Base-by-base conservation (phyloP, 2,113 vertebrate genomes). In the Melospiza melodia region DNA sequence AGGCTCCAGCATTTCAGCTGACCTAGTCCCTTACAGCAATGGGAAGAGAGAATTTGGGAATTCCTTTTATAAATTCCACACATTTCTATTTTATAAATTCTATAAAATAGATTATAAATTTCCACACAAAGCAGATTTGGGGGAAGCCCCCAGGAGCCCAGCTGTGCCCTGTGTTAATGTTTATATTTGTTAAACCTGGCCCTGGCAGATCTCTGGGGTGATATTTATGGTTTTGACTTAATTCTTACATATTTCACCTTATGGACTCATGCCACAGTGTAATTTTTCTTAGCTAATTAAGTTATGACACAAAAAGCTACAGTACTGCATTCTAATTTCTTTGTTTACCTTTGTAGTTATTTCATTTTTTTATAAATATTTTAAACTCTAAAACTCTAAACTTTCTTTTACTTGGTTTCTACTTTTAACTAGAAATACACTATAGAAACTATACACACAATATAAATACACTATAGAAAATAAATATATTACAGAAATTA, bases 181-280 rank as follows among this genome's bases (percentile, higher is more conserved):
- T 46, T 46, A 20, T 46, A 11, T 68, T 48, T 41, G 82, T 72
- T 80, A 85, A 86, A 92, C 49, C 3, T 12, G 27, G 77, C 75
- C 5, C 54, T 92, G 71, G 51, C 75, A 90, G 92, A 83, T 79
- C 85, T 71, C 28, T 25, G 87, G 57, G 90, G 81, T 48, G 19
- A 14, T 22, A n/a, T 58, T 23, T n/a, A 9, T 23, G 21, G 4
- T 58, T 58, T n/a, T n/a, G 5, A 58, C 55, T 22, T n/a, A n/a
- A n/a, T n/a, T n/a, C 21, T n/a, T n/a, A 15, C 22, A n/a, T n/a
- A 58, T n/a, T n/a, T n/a, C 5, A 10, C n/a, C 33, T 58, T 7
- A 23, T 58, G 13, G 55, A n/a, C 21, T n/a, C 9, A n/a, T 15
- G 55, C 33, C 13, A 8, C 28, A 9, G 3, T 23, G 21, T 23